These are phyloP conservation scores for Podarcis raffonei DNA, from an alignment of 2,113 vertebrate genomes.

Conservation along the genomic window DNA sequence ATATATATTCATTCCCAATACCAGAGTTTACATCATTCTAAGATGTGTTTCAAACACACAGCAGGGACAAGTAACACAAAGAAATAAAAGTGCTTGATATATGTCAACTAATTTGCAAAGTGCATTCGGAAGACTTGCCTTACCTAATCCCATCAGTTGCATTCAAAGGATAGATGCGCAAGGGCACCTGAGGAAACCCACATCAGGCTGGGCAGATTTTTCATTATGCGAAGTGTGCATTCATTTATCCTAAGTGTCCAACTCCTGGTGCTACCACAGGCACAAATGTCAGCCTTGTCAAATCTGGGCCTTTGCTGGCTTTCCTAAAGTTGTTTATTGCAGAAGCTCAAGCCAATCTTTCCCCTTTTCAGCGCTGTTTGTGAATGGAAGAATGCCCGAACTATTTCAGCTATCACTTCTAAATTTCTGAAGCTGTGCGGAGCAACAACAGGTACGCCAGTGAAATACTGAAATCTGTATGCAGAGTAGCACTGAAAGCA, in stretches of 20 bases:
- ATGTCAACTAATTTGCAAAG: neutral
- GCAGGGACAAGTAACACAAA: slow-evolving; percentile 31
- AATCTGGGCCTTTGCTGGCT: neutral
- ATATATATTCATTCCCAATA: slow-evolving; percentile 9
- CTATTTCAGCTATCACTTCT: neutral
- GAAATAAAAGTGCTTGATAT: slow-evolving; percentile 20
- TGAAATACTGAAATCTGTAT: neutral
- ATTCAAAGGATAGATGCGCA: neutral
- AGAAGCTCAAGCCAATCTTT: neutral
- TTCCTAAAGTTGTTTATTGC: neutral
- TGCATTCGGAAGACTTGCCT: slow-evolving; percentile 13
- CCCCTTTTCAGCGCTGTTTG: neutral
- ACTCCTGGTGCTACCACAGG: neutral
- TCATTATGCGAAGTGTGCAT: neutral
- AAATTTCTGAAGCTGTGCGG: neutral
- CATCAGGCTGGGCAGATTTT: neutral
- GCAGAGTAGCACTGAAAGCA: neutral
- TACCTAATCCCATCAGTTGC: neutral
- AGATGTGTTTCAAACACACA: slow-evolving; percentile 39
- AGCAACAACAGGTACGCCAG: neutral
- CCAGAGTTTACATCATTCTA: neutral
- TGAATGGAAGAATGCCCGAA: neutral
- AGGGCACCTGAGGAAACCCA: neutral
- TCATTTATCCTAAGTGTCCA: neutral
- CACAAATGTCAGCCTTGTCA: neutral